These are phyloP conservation scores for Tychaedon coryphoeus DNA, from an alignment of 2,113 vertebrate species.

Conservation along the genomic window DNA sequence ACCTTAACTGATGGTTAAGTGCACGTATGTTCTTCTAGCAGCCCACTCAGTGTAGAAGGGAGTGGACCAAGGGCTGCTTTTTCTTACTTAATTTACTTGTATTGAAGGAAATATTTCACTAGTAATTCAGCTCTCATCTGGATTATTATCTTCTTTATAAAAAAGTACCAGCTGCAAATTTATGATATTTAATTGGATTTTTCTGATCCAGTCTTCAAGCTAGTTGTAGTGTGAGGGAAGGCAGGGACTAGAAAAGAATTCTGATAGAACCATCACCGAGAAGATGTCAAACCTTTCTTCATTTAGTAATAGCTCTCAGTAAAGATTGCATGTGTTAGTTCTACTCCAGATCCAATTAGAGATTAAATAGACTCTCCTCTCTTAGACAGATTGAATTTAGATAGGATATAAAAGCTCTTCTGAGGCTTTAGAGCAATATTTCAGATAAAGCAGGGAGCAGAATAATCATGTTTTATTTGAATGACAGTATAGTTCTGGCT, in stretches of 20 bases:
- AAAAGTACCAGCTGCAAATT: constrained; percentile 9
- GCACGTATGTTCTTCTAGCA: neutral
- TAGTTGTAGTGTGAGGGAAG: neutral
- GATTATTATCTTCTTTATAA: constrained; percentile 1
- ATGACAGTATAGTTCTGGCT: neutral
- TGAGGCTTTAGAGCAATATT: constrained; percentile 18
- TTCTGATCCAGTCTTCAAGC: neutral
- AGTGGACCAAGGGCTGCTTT: constrained; percentile 14
- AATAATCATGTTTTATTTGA: constrained; percentile 24
- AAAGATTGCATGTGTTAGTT: constrained; percentile 39
- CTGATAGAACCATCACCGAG: neutral
- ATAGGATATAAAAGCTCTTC: constrained; percentile 6
- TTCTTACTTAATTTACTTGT: constrained; percentile 17
- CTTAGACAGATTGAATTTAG: constrained; percentile 45
- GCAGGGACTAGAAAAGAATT: constrained; percentile 3
- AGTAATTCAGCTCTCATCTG: neutral
- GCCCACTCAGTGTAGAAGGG: neutral
- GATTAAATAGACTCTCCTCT: constrained; percentile 34
- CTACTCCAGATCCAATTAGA: constrained; percentile 51
- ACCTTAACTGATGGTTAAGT: neutral
- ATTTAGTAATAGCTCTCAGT: constrained; percentile 20
- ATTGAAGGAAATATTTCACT: constrained; percentile 8
- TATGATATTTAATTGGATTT: constrained; percentile 1
- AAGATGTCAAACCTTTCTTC: constrained; percentile 36
- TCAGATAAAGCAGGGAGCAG: neutral